Evolutionary conservation across 1,140 invertebrate species (phyloP), one percentile per base, ranked within the genome.

Genomic region (Alviniconcha marisindica): DNA sequence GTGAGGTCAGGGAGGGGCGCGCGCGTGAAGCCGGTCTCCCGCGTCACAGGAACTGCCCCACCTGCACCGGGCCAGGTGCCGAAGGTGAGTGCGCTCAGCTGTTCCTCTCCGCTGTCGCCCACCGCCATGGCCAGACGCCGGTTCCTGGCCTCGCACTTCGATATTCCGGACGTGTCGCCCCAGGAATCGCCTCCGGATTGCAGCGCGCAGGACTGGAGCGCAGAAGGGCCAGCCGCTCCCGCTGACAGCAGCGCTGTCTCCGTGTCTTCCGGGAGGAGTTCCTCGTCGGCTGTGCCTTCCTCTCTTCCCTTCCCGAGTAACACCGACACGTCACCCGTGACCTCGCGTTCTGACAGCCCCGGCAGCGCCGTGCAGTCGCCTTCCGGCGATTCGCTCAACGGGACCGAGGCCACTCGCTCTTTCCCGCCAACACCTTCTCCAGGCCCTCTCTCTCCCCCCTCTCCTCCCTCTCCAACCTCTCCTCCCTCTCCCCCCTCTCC

Each of bases 161-260:
- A 63, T 71, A 21, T 82, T 44, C 48, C 83, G 21, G 44, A 81
- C 48, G 48, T 71, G 44, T 66, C 60, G 66, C 77, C 33, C 31
- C 31, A 33, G 1, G 42, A 69, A 48, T 38, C 40, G 31, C 21
- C 83, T 84, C 74, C 69, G 73, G 81, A 73, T 78, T 84, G 10
- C 24, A 5, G 7, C 7, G 10, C 31, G 5, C 66, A 38, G 15
- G 28, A 71, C 66, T 18, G 10, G 10, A 60, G 56, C 56, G 4
- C 4, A 24, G 44, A 48, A 18, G 44, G 5, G 5, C 18, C 44
- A 10, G 44, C 4, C 10, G 18, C 33, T 24, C 36, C 33, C 2
- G 36, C 7, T 40, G 21, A 40, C 69, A 24, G 36, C 69, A 40
- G 14, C 24, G 24, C 69, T 60, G 15, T 21, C 2, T 71, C 33